Conservation (phyloP, 1,140 invertebrate species). For the Pogonomyrmex californicus region DNA sequence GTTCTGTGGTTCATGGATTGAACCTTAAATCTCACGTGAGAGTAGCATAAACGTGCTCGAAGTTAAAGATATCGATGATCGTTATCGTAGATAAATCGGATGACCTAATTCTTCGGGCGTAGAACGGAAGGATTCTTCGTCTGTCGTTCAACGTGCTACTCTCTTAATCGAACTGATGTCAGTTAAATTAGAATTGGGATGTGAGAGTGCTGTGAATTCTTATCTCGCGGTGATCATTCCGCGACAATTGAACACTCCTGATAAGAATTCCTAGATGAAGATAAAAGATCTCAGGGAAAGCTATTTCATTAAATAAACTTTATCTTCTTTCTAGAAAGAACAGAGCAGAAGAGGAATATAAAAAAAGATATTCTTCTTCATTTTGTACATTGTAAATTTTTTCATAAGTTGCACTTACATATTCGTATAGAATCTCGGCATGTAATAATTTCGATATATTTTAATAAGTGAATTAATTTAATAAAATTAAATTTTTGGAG, state of each 20-base stretch:
- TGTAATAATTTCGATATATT: not conserved
- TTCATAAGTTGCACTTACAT: not conserved
- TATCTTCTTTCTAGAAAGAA: not conserved
- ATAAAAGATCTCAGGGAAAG: not conserved
- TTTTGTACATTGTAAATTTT: constrained; percentile 14
- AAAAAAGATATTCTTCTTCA: not conserved
- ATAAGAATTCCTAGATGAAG: not conserved
- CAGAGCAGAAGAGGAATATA: not conserved
- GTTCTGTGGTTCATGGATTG: constrained; percentile 42
- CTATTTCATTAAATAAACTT: not conserved
- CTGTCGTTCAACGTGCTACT: constrained; percentile 41
- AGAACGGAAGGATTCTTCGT: constrained; percentile 33
- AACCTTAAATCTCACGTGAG: constrained; percentile 35
- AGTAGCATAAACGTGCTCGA: constrained; percentile 30
- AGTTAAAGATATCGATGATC: constrained; percentile 9
- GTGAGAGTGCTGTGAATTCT: not conserved
- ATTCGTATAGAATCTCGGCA: not conserved
- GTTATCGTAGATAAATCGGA: not conserved
- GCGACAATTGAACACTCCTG: not conserved
- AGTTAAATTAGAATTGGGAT: constrained; percentile 21
- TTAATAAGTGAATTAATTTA: not conserved
- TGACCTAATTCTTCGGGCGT: not conserved
- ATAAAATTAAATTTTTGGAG: not conserved
- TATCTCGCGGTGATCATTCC: constrained; percentile 8
- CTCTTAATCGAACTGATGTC: constrained; percentile 39